phyloP scores from a whole-genome alignment of 2,888 invertebrate species.

The Harpalus rufipes region DNA sequence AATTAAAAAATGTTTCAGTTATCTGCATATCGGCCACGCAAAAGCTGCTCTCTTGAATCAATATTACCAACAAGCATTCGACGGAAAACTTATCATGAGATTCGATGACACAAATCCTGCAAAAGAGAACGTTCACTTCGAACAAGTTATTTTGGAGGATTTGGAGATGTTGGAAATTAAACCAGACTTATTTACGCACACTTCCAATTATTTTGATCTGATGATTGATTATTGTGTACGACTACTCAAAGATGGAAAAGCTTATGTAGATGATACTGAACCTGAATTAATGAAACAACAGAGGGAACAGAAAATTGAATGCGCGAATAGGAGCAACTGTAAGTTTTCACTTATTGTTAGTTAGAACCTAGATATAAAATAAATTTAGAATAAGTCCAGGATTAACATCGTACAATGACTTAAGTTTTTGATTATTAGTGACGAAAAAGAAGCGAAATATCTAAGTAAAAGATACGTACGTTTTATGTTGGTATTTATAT shows the following conservation, averaged over 20 bases:
- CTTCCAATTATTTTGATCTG: conserved; percentile 97
- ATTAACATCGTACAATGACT: too few relatives aligned
- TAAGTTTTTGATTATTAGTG: too few relatives aligned
- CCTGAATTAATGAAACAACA: conserved; percentile 96
- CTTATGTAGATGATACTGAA: conserved; percentile 98
- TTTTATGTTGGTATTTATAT: too few relatives aligned
- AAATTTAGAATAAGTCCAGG: too few relatives aligned
- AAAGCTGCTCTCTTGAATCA: conserved; percentile 99
- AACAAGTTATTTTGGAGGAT: conserved; percentile 97
- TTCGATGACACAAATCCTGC: conserved; percentile 99
- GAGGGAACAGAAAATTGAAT: conserved; percentile 92
- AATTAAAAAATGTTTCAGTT: conserved; percentile 78
- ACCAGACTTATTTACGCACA: conserved; percentile 95
- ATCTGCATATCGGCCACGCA: conserved; percentile 98
- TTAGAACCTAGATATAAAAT: neutral
- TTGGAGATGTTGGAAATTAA: conserved; percentile 93
- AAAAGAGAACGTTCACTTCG: conserved; percentile 98
- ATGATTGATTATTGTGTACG: conserved; percentile 93
- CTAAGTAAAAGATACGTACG: too few relatives aligned
- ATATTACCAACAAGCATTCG: conserved; percentile 94
- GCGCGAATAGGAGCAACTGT: conserved; percentile 92
- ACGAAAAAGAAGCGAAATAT: too few relatives aligned
- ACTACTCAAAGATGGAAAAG: conserved; percentile 91
- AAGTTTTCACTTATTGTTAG: conserved; percentile 77
- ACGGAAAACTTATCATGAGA: conserved; percentile 97